Evolutionary conservation across 2,113 vertebrate genomes (phyloP).

Genomic region (Toxotes chatareus): DNA sequence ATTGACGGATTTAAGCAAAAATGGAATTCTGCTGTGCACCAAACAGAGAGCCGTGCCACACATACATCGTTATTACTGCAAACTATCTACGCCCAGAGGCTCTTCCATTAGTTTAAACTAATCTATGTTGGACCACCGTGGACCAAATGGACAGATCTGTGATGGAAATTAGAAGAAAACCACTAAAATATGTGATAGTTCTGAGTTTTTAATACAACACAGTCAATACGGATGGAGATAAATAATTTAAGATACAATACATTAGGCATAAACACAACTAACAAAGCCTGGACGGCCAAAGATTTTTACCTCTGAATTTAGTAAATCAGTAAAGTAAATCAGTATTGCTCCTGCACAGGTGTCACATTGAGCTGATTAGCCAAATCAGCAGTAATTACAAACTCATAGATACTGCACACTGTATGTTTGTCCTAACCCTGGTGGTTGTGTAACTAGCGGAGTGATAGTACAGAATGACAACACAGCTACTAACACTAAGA

Average conservation of each 20-base stretch:
- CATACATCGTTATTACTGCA: constrained; percentile 51
- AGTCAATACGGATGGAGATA: constrained; percentile 10
- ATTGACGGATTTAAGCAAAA: constrained; percentile 46
- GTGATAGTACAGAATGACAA: neutral
- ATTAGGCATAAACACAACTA: constrained; percentile 10
- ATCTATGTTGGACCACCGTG: constrained; percentile 1
- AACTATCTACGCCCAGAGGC: constrained; percentile 35
- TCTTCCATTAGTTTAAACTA: constrained; percentile 38
- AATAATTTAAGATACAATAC: constrained; percentile 35
- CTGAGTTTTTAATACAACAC: constrained; percentile 29
- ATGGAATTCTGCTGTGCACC: constrained; percentile 56
- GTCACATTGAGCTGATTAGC: constrained; percentile 34
- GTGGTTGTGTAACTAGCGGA: neutral
- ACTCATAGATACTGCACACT: neutral
- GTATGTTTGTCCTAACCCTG: neutral
- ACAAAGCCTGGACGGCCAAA: constrained; percentile 17
- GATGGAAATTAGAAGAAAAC: constrained; percentile 39
- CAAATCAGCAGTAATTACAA: constrained; percentile 32
- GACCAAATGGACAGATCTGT: constrained; percentile 23
- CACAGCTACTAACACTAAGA: neutral
- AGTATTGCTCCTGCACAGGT: neutral
- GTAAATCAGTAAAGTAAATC: neutral
- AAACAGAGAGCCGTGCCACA: constrained; percentile 42
- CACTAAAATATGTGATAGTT: constrained; percentile 34
- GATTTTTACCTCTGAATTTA: constrained; percentile 16